phyloP scores from a whole-genome alignment of 1,140 invertebrate species.

The Polypedilum vanderplanki region DNA sequence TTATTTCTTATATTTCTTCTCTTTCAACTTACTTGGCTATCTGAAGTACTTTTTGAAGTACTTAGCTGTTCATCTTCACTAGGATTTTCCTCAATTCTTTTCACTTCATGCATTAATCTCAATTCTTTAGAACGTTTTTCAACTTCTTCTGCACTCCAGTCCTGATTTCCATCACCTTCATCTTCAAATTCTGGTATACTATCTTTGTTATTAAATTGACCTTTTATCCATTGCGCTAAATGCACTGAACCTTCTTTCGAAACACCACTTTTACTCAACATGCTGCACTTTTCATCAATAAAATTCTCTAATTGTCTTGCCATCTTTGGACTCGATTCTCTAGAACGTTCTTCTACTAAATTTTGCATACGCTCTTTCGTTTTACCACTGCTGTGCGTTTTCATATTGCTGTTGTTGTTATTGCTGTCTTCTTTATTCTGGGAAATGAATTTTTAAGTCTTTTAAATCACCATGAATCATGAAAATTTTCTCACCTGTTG shows the following conservation, averaged over 20 bases:
- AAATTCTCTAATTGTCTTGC: constrained; percentile 48
- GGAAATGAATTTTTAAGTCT: constrained; percentile 5
- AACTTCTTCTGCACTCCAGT: constrained; percentile 64
- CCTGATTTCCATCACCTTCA: constrained; percentile 48
- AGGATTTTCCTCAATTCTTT: constrained; percentile 41
- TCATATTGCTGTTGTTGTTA: not conserved
- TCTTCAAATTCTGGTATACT: constrained; percentile 39
- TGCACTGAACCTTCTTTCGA: constrained; percentile 53
- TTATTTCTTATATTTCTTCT: not conserved
- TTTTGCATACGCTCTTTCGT: not conserved
- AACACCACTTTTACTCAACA: constrained; percentile 50
- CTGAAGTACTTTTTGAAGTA: constrained; percentile 61
- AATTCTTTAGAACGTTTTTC: constrained; percentile 58
- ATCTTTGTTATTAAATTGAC: constrained; percentile 46
- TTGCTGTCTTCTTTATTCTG: not conserved
- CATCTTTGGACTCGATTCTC: constrained; percentile 11
- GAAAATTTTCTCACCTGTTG: constrained; percentile 34
- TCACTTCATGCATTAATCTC: constrained; percentile 48
- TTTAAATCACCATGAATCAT: constrained; percentile 14
- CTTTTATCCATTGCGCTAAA: constrained; percentile 62
- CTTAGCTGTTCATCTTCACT: constrained; percentile 48
- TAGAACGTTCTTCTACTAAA: not conserved
- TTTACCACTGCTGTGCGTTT: too few relatives aligned
- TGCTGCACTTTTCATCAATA: constrained; percentile 54
- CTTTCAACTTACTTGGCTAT: constrained; percentile 55